Conservation (phyloP, 2,797 vertebrate species). For the Anguilla marmorata region DNA sequence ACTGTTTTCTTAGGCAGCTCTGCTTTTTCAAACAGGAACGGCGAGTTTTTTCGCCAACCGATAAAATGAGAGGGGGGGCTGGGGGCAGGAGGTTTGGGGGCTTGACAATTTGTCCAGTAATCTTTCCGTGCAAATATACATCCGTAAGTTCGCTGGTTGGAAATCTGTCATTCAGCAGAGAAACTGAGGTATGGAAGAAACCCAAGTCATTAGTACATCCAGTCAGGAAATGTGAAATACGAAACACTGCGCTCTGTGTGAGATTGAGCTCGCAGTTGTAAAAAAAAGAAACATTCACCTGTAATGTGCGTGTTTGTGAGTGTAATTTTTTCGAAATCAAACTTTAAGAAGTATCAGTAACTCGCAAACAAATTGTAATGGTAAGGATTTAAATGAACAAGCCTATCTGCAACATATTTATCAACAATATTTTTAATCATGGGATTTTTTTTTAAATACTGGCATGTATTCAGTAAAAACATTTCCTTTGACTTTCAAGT, state of each 20-base stretch:
- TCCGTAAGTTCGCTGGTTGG: slow-evolving; percentile 6
- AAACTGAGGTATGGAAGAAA: slow-evolving; percentile 5
- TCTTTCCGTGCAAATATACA: slow-evolving; percentile 39
- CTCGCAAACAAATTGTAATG: neutral
- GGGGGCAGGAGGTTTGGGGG: neutral
- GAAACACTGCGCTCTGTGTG: neutral
- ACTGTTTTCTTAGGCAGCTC: slow-evolving; percentile 62
- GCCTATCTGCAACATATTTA: neutral
- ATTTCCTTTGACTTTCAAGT: neutral
- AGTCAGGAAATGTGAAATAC: neutral
- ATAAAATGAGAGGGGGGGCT: slow-evolving; percentile 41
- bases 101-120: slow-evolving; percentile 38
- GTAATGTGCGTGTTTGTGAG: neutral
- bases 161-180: slow-evolving; percentile 34
- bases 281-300: neutral
- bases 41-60: slow-evolving; percentile 48
- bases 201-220: neutral
- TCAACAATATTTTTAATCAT: neutral
- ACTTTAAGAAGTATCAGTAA: neutral
- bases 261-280: neutral
- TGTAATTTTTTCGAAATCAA: neutral
- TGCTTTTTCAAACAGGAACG: slow-evolving; percentile 56
- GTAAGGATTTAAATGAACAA: neutral
- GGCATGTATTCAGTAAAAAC: neutral
- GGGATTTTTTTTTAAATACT: neutral